Evolutionary conservation across 2,113 vertebrate genomes (phyloP), one percentile per base, ranked within the genome.

Genomic region (Bufo bufo): DNA sequence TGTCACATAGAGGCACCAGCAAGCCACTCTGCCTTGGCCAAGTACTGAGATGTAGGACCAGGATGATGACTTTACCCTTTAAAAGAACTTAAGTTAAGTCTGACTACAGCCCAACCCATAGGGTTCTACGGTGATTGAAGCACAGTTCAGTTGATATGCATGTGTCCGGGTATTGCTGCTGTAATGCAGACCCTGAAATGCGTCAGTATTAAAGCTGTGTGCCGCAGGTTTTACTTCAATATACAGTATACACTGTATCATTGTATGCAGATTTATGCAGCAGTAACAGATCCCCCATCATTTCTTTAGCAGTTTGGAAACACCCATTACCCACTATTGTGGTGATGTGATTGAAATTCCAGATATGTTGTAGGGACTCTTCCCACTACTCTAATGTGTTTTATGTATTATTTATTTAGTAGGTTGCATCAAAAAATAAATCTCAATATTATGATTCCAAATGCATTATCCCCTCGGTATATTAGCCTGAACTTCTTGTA

Each of bases 361-460:
- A 59, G 74, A 23, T 20, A 47, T 52, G 58, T 78, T 78, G 33
- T 79, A 43, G 71, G 23, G 56, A 86, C 6, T 33, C 45, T 65
- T 23, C 52, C 23, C 49, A 47, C 49, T 43, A 16, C 45, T 80
- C 61, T 69, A 87, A 47, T 87, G 85, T 66, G 16, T 80, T 87
- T 87, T 58, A 80, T 80, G 50, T 87, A 87, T 87, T 87, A 87
- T 87, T 87, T 87, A 87, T 87, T 71, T 87, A 69, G 59, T 47
- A 65, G 75, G 80, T 87, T 80, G 65, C 65, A 59, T 69, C 52
- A 59, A 85, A 85, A 85, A 59, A 33, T 72, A 59, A 74, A 74
- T 85, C 83, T 87, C 85, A 87, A 80, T 87, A 80, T 86, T 61
- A 86, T 80, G 77, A 80, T 87, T 80, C 49, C 7, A 80, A 87